These are phyloP conservation scores for Mya arenaria DNA, from an alignment of 1,140 invertebrate species.

Conservation along the genomic window DNA sequence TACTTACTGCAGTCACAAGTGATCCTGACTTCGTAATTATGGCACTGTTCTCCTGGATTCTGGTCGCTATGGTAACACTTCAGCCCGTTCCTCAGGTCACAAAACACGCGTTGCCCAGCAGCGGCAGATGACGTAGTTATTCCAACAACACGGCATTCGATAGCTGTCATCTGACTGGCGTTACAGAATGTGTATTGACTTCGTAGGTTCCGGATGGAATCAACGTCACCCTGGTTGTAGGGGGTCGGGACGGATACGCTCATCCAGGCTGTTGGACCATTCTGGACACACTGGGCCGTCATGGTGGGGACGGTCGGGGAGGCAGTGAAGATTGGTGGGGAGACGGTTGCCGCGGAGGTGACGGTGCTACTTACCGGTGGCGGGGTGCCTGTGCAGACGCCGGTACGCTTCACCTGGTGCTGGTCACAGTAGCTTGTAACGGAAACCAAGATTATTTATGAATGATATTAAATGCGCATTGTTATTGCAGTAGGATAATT, in stretches of 20 bases:
- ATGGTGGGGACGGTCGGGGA: constrained; percentile 33
- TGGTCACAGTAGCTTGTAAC: constrained; percentile 62
- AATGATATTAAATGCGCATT: background rate
- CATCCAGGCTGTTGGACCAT: constrained; percentile 72
- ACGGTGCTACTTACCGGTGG: constrained; percentile 14
- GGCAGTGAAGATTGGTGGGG: constrained; percentile 14
- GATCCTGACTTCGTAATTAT: constrained; percentile 79
- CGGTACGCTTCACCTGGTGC: constrained; percentile 56
- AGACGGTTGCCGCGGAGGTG: background rate
- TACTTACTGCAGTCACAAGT: constrained; percentile 76
- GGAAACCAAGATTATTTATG: background rate
- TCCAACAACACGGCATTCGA: constrained; percentile 71
- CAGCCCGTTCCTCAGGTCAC: constrained; percentile 75
- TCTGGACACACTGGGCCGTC: constrained; percentile 49
- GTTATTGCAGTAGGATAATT: no score
- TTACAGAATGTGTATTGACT: constrained; percentile 65
- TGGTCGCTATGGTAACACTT: constrained; percentile 74
- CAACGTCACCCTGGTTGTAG: constrained; percentile 65
- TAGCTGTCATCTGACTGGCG: constrained; percentile 66
- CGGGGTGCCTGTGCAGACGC: constrained; percentile 46
- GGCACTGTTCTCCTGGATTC: constrained; percentile 67
- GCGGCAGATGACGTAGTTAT: constrained; percentile 41
- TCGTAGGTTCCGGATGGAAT: constrained; percentile 55
- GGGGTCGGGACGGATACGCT: constrained; percentile 60
- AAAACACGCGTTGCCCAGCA: constrained; percentile 70